These are phyloP conservation scores for Melinopterus prodromus DNA, from an alignment of 2,888 invertebrate genomes.

Conservation along the genomic window DNA sequence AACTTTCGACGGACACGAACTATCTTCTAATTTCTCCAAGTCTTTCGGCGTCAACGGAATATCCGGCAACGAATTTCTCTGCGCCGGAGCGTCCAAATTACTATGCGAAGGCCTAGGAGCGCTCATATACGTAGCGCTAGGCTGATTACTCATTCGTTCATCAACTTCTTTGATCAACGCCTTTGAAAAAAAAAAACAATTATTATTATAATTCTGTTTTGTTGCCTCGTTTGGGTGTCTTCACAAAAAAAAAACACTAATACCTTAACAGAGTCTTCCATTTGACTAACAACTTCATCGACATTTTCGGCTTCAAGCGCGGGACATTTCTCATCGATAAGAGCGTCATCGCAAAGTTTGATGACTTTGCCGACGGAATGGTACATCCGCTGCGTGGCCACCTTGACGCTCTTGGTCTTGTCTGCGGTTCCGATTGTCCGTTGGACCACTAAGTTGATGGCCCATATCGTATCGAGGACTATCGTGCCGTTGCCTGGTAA, in stretches of 20 bases:
- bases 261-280: conserved; percentile 78
- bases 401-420: conserved; percentile 72
- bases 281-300: conserved; percentile 70
- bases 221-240: no score
- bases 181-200: conserved; percentile 22
- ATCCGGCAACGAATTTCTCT: conserved; percentile 78
- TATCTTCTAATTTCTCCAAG: conserved; percentile 70
- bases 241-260: no score
- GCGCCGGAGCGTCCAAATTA: conserved; percentile 61
- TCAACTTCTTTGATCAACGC: conserved; percentile 36
- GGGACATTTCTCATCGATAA: conserved; percentile 75
- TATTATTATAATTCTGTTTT: background rate
- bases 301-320: conserved; percentile 70
- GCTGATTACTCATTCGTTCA: conserved; percentile 69
- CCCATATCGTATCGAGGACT: conserved; percentile 90
- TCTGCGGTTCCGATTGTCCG: conserved; percentile 54
- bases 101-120: conserved; percentile 60
- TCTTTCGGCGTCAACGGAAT: conserved; percentile 85
- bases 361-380: conserved; percentile 86
- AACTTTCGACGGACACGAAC: conserved; percentile 56
- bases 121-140: conserved; percentile 52
- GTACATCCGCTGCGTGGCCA: conserved; percentile 87
- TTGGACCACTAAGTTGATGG: conserved; percentile 72
- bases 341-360: conserved; percentile 85
- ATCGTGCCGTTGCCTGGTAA: conserved; percentile 93